Base-by-base conservation (phyloP, 1,140 invertebrate species). In the Bombyx mori region DNA sequence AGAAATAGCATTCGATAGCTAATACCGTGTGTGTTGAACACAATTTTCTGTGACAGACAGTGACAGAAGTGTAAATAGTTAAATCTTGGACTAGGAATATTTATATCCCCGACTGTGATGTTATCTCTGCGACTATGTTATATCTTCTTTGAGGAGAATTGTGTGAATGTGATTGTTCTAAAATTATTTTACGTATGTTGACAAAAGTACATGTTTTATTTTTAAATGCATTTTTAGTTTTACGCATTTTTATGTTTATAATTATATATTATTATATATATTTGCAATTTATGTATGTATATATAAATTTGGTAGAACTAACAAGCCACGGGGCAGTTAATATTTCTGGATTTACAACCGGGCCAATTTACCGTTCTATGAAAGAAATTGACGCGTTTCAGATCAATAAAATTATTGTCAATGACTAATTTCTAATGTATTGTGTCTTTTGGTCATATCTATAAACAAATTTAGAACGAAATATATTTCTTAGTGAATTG, bases 81-180 rank as follows among this genome's bases (percentile, higher is more conserved):
- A 43, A 54, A 44, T 35, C 26, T 35, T 35, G 26, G 26, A 35
- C 26, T 35, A 35, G 26, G 4, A 51, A 35, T 51, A 51, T 35
- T 51, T 51, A 51, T 73, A 66, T 73, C 81, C 77, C 76, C 77
- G 82, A 81, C 83, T 87, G 83, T 87, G 83, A 87, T 87, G 82
- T 85, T 79, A 35, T 35, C 26, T 35, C 2, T 35, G 26, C 26
- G 26, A 35, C 26, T 35, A 35, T 35, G 26, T 35, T 35, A 35
- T 35, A 35, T 35, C 26, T 86, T 83, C 78, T 68, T 83, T 82
- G 80, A 85, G 79, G 77, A 86, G 78, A 72, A 71, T 71, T 75
- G 72, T 74, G 70, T 75, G 71, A 77, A 76, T 77, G 78, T 79
- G 71, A 77, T 35, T 79, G 70, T 73, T 79, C 56, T 63, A 69